Conservation (phyloP, 1,140 invertebrate species). For the Diabrotica virgifera region DNA sequence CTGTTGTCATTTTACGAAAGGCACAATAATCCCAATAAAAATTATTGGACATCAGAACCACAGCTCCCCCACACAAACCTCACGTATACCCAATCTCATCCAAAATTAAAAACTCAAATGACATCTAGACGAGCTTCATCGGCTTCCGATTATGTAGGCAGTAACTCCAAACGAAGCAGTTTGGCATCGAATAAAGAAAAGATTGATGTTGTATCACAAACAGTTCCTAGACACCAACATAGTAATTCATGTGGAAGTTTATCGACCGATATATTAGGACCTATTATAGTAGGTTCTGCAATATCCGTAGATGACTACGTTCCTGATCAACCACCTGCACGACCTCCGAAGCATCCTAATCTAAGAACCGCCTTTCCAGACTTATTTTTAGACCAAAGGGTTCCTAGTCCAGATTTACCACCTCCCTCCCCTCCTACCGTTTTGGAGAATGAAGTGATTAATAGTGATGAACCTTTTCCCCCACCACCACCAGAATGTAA, state of each 20-base stretch:
- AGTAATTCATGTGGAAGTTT: slow-evolving; percentile 62
- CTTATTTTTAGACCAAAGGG: slow-evolving; percentile 50
- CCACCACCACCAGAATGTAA: slow-evolving; percentile 64
- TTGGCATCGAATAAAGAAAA: slow-evolving; percentile 39
- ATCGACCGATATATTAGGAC: slow-evolving; percentile 59
- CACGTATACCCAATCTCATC: slow-evolving; percentile 53
- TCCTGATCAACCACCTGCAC: slow-evolving; percentile 67
- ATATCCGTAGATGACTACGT: slow-evolving; percentile 69
- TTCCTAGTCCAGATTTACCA: slow-evolving; percentile 71
- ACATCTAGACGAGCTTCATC: slow-evolving; percentile 63
- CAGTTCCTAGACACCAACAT: slow-evolving; percentile 54
- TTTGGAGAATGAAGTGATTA: slow-evolving; percentile 59
- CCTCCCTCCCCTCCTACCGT: slow-evolving; percentile 64
- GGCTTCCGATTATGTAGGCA: slow-evolving; percentile 64
- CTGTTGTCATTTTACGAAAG: slow-evolving; percentile 81
- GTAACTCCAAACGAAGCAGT: slow-evolving; percentile 47
- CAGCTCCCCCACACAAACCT: slow-evolving; percentile 51
- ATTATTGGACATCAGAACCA: slow-evolving; percentile 60
- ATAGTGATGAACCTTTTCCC: slow-evolving; percentile 69
- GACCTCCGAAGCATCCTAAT: slow-evolving; percentile 70
- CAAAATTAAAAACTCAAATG: slow-evolving; percentile 53
- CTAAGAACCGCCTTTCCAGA: slow-evolving; percentile 55
- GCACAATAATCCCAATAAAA: slow-evolving; percentile 52
- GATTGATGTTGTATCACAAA: slow-evolving; percentile 29
- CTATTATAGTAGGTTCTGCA: slow-evolving; percentile 61